phyloP scores from a whole-genome alignment of 2,888 invertebrate species.

The Sarcophaga subvicina region DNA sequence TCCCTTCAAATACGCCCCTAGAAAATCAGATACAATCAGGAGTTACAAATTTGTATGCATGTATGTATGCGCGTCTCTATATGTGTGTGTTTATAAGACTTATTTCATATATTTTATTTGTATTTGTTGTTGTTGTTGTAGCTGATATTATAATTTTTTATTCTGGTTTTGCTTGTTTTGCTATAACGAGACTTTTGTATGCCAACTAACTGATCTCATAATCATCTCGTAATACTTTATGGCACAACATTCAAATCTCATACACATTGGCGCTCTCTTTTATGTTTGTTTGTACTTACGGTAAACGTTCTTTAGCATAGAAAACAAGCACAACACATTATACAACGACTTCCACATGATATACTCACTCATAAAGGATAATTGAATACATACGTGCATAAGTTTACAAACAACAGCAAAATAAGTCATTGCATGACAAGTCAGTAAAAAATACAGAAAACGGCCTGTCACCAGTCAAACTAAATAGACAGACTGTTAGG shows the following conservation, averaged over 20 bases:
- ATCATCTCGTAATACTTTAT: slow-evolving; percentile 39
- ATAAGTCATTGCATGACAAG: too few relatives aligned
- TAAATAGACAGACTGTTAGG: neutral
- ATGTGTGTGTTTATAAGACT: too few relatives aligned
- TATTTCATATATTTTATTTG: slow-evolving; percentile 15
- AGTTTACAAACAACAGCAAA: too few relatives aligned
- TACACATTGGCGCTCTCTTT: neutral
- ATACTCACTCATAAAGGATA: too few relatives aligned
- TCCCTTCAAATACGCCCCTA: neutral
- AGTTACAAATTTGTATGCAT: neutral
- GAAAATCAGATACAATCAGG: neutral
- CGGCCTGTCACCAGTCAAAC: neutral
- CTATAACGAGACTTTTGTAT: neutral
- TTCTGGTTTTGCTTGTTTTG: neutral
- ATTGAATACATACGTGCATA: too few relatives aligned
- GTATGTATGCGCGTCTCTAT: neutral
- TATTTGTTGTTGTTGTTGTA: slow-evolving; percentile 1
- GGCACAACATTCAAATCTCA: slow-evolving; percentile 9
- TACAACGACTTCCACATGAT: neutral
- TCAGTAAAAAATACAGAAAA: too few relatives aligned
- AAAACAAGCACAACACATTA: neutral
- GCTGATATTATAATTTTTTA: neutral
- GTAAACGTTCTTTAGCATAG: slow-evolving; percentile 22
- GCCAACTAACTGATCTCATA: slow-evolving; percentile 40
- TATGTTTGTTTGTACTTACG: neutral